Base-by-base conservation (phyloP, 2,888 invertebrate species). In the Andrena praecox region DNA sequence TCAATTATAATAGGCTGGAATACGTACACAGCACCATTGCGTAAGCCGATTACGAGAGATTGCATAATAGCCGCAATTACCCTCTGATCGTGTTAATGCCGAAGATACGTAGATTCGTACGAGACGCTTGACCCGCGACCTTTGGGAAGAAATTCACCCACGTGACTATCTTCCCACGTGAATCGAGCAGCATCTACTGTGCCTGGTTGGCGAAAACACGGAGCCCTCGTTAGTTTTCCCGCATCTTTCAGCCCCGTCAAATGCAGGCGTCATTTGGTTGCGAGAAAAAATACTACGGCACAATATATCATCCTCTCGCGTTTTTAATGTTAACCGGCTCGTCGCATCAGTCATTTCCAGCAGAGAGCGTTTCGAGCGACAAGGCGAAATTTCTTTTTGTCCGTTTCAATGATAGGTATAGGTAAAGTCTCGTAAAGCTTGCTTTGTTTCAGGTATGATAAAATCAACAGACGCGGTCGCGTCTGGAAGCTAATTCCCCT, bases 121-220 rank as follows among this genome's bases (percentile, higher is more conserved):
- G 64, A 70, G 64, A 76, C 54, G 62, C 24, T 69, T 82, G 80
- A 86, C 77, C 85, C 31, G 50, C 76, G 85, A 88, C 83, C 87
- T 88, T 88, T 88, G 4, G 20, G 52, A 63, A 74, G 86, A 86
- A 88, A 86, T 83, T 82, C 88, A 78, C 85, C 86, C 75, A 88
- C 87, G 80, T 79, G 81, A 82, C 60, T 66, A 71, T 63, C 86
- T 81, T 86, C 87, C 87, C 86, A 88, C 87, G 87, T 77, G 79
- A 83, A 73, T 80, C 62, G 78, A 64, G 59, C 66, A 63, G 54
- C 50, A 50, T 67, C 70, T 27, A 48, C 67, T 71, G 56, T 27
- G 24, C 42, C 66, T 59, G 67, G 66, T 76, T 77, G 72, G 70
- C 70, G 73, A 82, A 74, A 82, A 79, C 70, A 62, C 59, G 54